These are phyloP conservation scores for Caenorhabditis latens DNA, from an alignment of 1,140 invertebrate genomes.

Conservation along the genomic window DNA sequence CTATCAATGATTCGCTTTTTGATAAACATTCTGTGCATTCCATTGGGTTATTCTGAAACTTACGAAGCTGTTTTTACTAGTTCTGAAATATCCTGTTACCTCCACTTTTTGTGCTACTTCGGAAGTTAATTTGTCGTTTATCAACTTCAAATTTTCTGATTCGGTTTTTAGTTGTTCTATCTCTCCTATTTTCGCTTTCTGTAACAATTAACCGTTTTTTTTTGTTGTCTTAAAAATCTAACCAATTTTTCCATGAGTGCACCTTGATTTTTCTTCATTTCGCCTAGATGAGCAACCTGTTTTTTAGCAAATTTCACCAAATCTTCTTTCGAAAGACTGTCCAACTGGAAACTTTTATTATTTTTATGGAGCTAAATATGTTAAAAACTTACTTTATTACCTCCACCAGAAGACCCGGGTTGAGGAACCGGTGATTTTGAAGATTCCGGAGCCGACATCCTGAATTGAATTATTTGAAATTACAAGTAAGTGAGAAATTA, in stretches of 20 bases:
- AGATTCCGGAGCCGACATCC: constrained; percentile 2
- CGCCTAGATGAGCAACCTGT: constrained; percentile 33
- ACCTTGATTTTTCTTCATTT: constrained; percentile 38
- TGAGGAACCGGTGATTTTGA: constrained; percentile 9
- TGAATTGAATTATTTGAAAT: not conserved
- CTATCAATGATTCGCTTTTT: constrained; percentile 9
- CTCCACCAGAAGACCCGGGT: not conserved
- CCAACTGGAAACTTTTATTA: constrained; percentile 2
- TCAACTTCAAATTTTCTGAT: constrained; percentile 19
- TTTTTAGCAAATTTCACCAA: constrained; percentile 27
- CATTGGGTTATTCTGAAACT: constrained; percentile 28
- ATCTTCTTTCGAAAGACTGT: constrained; percentile 16
- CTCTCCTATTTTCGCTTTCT: constrained; percentile 13
- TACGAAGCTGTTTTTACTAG: not conserved
- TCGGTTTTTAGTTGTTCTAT: constrained; percentile 17
- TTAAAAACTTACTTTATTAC: not conserved
- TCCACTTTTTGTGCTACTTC: constrained; percentile 41
- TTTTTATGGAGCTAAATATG: not conserved
- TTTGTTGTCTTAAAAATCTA: not conserved
- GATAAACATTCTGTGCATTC: constrained; percentile 37
- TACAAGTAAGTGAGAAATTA: not conserved
- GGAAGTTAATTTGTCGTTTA: constrained; percentile 9
- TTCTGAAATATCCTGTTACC: not conserved
- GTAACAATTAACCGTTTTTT: not conserved
- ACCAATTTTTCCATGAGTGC: constrained; percentile 40